A percentile compares a stretch with the other conserved stretches of the same genome.
Evolutionary conservation across 2,113 vertebrate genomes (phyloP).

Genomic region (Crotalus viridis): DNA sequence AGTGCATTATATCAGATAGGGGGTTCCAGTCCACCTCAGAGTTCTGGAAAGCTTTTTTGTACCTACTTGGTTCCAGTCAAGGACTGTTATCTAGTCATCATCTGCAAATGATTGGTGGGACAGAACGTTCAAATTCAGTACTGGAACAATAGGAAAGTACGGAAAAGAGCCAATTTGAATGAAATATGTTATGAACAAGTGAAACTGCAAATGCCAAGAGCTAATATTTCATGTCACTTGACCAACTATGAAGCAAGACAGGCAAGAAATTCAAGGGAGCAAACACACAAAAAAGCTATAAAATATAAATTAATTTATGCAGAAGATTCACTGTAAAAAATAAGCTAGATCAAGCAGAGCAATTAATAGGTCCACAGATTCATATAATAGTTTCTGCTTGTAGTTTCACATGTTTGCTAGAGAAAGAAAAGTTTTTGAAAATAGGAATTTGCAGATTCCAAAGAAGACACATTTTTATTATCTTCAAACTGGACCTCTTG

Average conservation of each 20-base stretch:
- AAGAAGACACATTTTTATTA: neutral
- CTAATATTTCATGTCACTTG: slow-evolving; percentile 74
- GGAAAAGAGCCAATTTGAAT: slow-evolving; percentile 52
- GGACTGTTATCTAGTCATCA: too few species aligned
- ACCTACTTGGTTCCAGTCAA: too few species aligned
- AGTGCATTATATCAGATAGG: too few species aligned
- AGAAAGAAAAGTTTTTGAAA: slow-evolving; percentile 46
- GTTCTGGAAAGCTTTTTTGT: too few species aligned
- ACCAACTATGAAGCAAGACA: slow-evolving; percentile 63
- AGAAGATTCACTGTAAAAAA: slow-evolving; percentile 79
- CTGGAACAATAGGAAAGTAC: slow-evolving; percentile 21
- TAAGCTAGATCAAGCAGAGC: slow-evolving; percentile 81
- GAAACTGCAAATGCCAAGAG: slow-evolving; percentile 64
- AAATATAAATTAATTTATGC: slow-evolving; percentile 77
- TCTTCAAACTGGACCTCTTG: slow-evolving; percentile 5
- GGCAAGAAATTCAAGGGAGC: slow-evolving; percentile 57
- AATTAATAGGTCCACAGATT: slow-evolving; percentile 93
- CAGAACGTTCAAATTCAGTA: too few species aligned
- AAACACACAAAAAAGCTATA: slow-evolving; percentile 46
- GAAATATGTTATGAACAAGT: slow-evolving; percentile 64
- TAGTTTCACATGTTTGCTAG: slow-evolving; percentile 52
- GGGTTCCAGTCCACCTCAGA: too few species aligned
- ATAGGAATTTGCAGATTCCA: slow-evolving; percentile 29
- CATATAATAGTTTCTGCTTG: slow-evolving; percentile 82
- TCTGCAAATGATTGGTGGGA: too few species aligned